A percentile compares a stretch with the other conserved stretches of the same genome.
These are phyloP conservation scores for Pseudochirops corinnae DNA, from an alignment of 2,797 vertebrate genomes.

Conservation along the genomic window DNA sequence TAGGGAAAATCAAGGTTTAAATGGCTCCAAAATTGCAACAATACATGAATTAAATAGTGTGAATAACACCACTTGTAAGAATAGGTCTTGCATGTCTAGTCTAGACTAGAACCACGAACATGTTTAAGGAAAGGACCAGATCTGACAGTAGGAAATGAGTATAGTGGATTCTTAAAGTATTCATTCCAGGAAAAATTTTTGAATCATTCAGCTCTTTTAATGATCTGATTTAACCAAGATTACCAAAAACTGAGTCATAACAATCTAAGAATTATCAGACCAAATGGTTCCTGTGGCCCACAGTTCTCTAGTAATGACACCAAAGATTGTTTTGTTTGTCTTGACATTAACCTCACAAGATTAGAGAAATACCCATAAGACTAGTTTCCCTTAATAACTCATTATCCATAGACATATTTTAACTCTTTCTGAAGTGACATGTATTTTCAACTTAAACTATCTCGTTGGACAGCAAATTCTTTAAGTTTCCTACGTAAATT, in stretches of 20 bases:
- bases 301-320: neutral
- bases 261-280: neutral
- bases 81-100: no score
- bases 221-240: neutral
- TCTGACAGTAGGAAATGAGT: no score
- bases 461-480: neutral
- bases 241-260: neutral
- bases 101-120: no score
- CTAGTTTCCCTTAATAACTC: neutral
- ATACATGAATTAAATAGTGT: no score
- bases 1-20: no score
- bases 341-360: constrained; percentile 1
- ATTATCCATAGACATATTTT: neutral
- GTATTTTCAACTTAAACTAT: neutral
- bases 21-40: no score
- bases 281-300: neutral
- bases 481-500: constrained; percentile 18
- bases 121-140: no score
- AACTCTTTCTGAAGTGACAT: neutral
- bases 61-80: no score
- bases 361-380: neutral
- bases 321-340: neutral
- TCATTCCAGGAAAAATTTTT: neutral
- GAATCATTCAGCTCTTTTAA: constrained; percentile 1
- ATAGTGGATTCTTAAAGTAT: no score